A percentile compares a stretch with the other conserved stretches of the same genome.
These are phyloP conservation scores for Mesochorus sp. DNA, from an alignment of 2,888 invertebrate species.

Conservation along the genomic window DNA sequence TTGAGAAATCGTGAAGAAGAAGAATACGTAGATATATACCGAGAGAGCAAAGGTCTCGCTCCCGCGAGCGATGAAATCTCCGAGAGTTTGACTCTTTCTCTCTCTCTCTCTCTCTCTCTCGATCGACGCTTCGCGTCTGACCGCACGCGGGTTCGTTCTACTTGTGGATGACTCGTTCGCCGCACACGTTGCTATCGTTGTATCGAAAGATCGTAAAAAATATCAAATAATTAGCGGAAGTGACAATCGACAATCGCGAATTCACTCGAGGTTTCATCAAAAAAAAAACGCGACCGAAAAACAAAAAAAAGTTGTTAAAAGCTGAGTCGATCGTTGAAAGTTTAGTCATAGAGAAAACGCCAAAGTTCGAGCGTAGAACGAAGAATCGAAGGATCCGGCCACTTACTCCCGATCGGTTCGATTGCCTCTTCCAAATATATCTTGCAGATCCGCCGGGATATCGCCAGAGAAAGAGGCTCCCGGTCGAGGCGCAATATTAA, in stretches of 20 bases:
- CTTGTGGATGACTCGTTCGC: slow-evolving; percentile 13
- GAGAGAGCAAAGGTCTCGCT: slow-evolving; percentile 36
- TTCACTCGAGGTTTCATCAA: background rate
- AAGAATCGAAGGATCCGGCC: too few species aligned
- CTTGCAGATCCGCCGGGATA: slow-evolving; percentile 11
- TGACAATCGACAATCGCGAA: too few species aligned
- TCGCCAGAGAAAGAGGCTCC: background rate
- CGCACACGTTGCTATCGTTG: background rate
- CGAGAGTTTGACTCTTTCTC: slow-evolving; percentile 53
- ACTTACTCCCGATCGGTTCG: too few species aligned
- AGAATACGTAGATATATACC: background rate
- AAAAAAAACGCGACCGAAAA: too few species aligned
- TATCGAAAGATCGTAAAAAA: slow-evolving; percentile 23
- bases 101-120: too few species aligned
- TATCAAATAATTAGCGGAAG: too few species aligned
- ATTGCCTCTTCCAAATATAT: too few species aligned
- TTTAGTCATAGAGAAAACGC: too few species aligned
- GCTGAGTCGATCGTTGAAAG: too few species aligned
- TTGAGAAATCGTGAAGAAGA: background rate
- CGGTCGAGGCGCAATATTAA: background rate
- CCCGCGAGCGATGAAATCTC: slow-evolving; percentile 61
- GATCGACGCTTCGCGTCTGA: slow-evolving; percentile 48
- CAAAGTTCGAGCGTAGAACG: too few species aligned
- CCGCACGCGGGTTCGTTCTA: slow-evolving; percentile 37
- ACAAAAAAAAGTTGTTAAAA: too few species aligned